phyloP scores from a whole-genome alignment of 2,113 vertebrate genomes.

The Eudyptes chrysolophus region DNA sequence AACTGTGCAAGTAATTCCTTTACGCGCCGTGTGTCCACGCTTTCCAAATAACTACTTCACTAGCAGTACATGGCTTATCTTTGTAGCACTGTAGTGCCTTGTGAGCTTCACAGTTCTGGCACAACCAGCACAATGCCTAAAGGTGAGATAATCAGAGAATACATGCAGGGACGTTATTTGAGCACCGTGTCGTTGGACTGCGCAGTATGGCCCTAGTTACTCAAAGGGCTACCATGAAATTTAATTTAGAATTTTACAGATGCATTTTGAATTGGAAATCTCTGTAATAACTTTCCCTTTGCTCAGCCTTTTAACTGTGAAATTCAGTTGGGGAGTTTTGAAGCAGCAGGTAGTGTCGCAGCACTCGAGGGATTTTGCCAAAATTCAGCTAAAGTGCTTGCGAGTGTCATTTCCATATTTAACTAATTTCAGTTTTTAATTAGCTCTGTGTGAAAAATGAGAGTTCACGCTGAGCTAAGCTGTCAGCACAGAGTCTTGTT shows the following conservation, averaged over 20 bases:
- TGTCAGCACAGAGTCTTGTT: conserved; percentile 82
- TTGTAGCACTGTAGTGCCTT: neutral
- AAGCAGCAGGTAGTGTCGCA: conserved; percentile 83
- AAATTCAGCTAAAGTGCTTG: conserved; percentile 86
- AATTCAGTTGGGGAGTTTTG: conserved; percentile 82
- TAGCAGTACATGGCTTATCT: conserved; percentile 2
- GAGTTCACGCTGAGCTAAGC: conserved; percentile 83
- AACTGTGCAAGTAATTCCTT: conserved; percentile 18
- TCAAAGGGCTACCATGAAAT: conserved; percentile 81
- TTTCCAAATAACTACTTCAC: conserved; percentile 15
- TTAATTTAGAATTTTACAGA: conserved; percentile 82
- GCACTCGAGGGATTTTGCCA: conserved; percentile 83
- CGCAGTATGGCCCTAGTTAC: conserved; percentile 53
- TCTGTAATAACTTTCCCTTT: conserved; percentile 82
- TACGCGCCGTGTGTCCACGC: neutral
- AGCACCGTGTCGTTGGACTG: conserved; percentile 53
- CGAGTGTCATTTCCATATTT: conserved; percentile 90
- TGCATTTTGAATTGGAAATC: conserved; percentile 77
- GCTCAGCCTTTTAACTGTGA: conserved; percentile 85
- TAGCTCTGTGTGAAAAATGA: conserved; percentile 87
- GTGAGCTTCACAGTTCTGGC: conserved; percentile 28
- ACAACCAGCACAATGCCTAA: conserved; percentile 54
- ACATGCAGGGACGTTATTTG: conserved; percentile 30
- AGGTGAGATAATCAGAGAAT: conserved; percentile 65
- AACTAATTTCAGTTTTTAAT: conserved; percentile 91